Evolutionary conservation across 2,888 invertebrate genomes (phyloP), one percentile per base, ranked within the genome.

Genomic region (Tipula unca): DNA sequence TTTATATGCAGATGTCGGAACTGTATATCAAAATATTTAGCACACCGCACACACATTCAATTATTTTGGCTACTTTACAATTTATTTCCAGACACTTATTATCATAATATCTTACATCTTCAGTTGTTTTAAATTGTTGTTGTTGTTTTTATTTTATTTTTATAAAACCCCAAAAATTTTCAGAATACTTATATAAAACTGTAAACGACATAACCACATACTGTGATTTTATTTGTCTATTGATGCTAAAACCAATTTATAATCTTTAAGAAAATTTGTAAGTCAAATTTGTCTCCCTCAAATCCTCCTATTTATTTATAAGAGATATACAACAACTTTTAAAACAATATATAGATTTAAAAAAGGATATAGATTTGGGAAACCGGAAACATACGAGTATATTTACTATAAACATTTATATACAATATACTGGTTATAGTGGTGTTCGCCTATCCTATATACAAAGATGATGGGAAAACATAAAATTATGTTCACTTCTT

Each of bases 151-250:
- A n/a, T n/a, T n/a, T n/a, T n/a, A n/a, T n/a, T n/a, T n/a, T n/a
- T n/a, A n/a, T n/a, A 1, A 69, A 69, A 25, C 69, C 69, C 69
- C 69, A 69, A 25, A 69, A 25, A 8, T 54, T 54, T 48, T 20
- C 8, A 17, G 48, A 5, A 54, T 17, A 54, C 17, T 6, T 54
- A 6, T 3, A 69, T 69, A 69, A 48, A 48, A 69, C 69, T 69
- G 69, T 69, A 69, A 69, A 69, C 69, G 69, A 69, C 69, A 69
- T 69, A 69, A 69, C 69, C 69, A 25, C 69, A 69, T 69, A 69
- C 69, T 69, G 69, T 69, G 69, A 69, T 69, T 69, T 69, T 69
- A 69, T 69, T 25, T 69, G 69, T 69, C 69, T 69, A 69, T 69
- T 25, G 69, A 69, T 69, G 69, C 69, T 69, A 69, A 69, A 69